Base-by-base conservation (phyloP, 2,888 invertebrate species). In the Agrotis clavis region DNA sequence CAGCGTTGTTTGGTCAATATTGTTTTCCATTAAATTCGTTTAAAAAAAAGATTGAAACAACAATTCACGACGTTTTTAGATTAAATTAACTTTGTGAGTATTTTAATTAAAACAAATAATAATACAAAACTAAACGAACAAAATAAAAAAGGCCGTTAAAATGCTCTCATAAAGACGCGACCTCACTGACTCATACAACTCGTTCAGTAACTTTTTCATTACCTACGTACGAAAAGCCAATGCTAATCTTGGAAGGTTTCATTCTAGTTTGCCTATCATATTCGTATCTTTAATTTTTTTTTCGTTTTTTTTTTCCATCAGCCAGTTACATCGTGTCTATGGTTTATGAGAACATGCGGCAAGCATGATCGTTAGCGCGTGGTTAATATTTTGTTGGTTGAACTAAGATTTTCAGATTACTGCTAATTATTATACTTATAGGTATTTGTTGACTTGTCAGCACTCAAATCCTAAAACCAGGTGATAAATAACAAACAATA, bases 181-280 rank as follows among this genome's bases (percentile, higher is more conserved):
- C 66, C 47, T 72, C 63, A 77, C 59, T 77, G 74, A 67, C 57
- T 67, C 57, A 57, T 70, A 53, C 11, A 56, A 80, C 63, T 74
- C 45, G 35, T 59, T 65, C 41, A 16, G 25, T 14, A 53, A 61
- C 71, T 63, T 71, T 69, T 56, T 78, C 68, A 77, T 81, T 81
- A n/a, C n/a, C n/a, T n/a, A 78, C 70, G 63, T 81, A 78, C 71
- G 63, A 79, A 81, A 77, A 78, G 61, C 67, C 67, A 72, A 72
- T 78, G 70, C 50, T 19, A 70, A 59, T 66, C 56, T 81, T 81
- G 53, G 67, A 74, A 78, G 85, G 87, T 72, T 85, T 88, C 86
- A 63, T 59, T 65, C 79, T 71, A 71, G 66, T 82, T 84, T 81
- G 81, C 80, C 81, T 81, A 82, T 79, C 82, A 82, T 75, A 82